Percentiles rank a stretch among this genome's conserved stretches.
Conservation (phyloP, 1,140 invertebrate genomes). For the Caenorhabditis remanei region DNA sequence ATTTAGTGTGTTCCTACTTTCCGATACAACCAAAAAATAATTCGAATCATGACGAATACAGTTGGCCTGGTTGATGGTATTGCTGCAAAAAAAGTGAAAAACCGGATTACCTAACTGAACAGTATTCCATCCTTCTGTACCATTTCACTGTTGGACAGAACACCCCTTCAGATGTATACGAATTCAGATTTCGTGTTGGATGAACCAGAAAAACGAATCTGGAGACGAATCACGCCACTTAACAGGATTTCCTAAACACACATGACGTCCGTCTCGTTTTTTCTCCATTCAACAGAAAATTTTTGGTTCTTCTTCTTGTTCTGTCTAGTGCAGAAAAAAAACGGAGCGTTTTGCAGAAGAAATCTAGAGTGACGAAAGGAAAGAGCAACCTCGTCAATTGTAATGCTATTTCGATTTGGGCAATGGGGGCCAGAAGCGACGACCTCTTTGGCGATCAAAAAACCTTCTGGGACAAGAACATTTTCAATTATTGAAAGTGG, state of each 20-base stretch:
- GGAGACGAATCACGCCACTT: conserved; percentile 7
- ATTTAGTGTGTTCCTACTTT: not conserved
- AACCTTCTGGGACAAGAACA: not conserved
- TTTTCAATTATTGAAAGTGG: no score
- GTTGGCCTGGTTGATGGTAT: not conserved
- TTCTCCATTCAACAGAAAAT: not conserved
- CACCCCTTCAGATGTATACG: not conserved
- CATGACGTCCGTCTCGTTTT: conserved; percentile 13
- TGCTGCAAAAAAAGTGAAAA: not conserved
- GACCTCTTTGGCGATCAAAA: not conserved
- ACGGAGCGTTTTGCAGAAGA: not conserved
- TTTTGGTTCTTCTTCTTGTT: not conserved
- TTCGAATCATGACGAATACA: conserved; percentile 33
- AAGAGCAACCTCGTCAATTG: not conserved
- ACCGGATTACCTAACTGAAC: conserved; percentile 26
- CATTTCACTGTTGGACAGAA: not conserved
- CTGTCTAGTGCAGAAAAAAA: conserved; percentile 4
- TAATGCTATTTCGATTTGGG: conserved; percentile 20
- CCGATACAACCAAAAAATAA: conserved; percentile 23
- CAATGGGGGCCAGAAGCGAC: no score
- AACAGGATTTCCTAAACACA: conserved; percentile 50
- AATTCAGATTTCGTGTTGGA: not conserved
- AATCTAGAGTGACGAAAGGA: conserved; percentile 21
- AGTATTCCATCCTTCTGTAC: not conserved
- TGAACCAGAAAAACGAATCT: not conserved